Conservation (phyloP, 1,140 invertebrate species). For the Anagrus nilaparvatae region DNA sequence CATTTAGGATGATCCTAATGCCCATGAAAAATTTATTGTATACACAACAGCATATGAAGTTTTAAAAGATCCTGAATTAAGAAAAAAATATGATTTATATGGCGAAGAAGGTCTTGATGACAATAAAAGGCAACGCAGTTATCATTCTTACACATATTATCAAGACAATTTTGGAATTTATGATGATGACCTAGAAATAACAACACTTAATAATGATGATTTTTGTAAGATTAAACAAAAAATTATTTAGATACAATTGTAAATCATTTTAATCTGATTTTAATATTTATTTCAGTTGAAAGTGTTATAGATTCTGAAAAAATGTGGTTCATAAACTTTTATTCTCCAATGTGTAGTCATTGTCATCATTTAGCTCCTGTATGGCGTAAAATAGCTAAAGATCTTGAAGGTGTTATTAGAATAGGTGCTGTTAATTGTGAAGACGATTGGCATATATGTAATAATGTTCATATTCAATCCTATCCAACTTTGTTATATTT, state of each 20-base stretch:
- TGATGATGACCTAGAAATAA: slow-evolving; percentile 74
- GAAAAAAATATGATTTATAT: slow-evolving; percentile 67
- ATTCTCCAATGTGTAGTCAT: slow-evolving; percentile 74
- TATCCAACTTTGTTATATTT: slow-evolving; percentile 63
- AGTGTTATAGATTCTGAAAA: slow-evolving; percentile 52
- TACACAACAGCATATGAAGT: slow-evolving; percentile 77
- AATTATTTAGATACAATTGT: background rate
- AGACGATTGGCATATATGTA: slow-evolving; percentile 62
- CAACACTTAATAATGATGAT: slow-evolving; percentile 60
- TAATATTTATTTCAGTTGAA: slow-evolving; percentile 40
- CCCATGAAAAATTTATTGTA: slow-evolving; percentile 67
- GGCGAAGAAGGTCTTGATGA: slow-evolving; percentile 62
- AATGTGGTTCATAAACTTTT: slow-evolving; percentile 79
- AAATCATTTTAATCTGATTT: background rate
- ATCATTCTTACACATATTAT: slow-evolving; percentile 76
- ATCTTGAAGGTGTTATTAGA: slow-evolving; percentile 58
- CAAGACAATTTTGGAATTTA: slow-evolving; percentile 80
- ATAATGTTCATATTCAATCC: slow-evolving; percentile 50
- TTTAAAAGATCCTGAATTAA: slow-evolving; percentile 67
- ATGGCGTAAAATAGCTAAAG: slow-evolving; percentile 68
- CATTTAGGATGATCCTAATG: slow-evolving; percentile 55
- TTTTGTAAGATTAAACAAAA: slow-evolving; percentile 53
- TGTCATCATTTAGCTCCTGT: slow-evolving; percentile 69
- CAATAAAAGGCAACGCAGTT: slow-evolving; percentile 45
- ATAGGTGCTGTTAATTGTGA: slow-evolving; percentile 76